Conservation (phyloP, 2,888 invertebrate species). For the Cecidostiba fungosa region DNA sequence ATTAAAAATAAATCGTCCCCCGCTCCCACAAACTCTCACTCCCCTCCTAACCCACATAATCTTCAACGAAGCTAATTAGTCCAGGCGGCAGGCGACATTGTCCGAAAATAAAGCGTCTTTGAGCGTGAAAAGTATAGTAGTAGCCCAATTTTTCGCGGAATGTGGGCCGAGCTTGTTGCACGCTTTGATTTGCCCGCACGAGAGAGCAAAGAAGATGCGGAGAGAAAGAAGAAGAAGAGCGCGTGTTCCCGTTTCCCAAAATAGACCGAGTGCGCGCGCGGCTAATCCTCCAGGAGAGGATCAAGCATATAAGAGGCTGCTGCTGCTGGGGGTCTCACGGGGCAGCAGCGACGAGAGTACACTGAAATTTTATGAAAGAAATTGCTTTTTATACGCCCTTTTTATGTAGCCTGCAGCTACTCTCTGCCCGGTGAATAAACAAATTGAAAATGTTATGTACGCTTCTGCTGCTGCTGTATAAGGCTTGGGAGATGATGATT, state of each 20-base stretch:
- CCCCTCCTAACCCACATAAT: background rate
- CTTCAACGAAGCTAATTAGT: constrained; percentile 15
- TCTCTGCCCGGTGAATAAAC: constrained; percentile 38
- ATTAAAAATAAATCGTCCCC: constrained; percentile 42
- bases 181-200: constrained; percentile 35
- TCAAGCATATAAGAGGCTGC: constrained; percentile 27
- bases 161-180: constrained; percentile 42
- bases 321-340: background rate
- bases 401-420: constrained; percentile 6
- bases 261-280: constrained; percentile 38
- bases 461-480: background rate
- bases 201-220: background rate
- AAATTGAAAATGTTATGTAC: constrained; percentile 41
- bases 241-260: constrained; percentile 47
- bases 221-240: constrained; percentile 23
- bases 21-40: constrained; percentile 24
- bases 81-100: constrained; percentile 15
- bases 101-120: constrained; percentile 40
- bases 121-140: constrained; percentile 12
- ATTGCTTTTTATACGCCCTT: constrained; percentile 47
- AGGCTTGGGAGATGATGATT: background rate
- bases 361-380: constrained; percentile 49
- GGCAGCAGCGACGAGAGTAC: background rate
- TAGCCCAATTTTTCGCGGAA: constrained; percentile 44
- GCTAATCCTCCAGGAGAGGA: constrained; percentile 56